Percentiles rank a stretch among this genome's conserved stretches.
Evolutionary conservation across 2,113 vertebrate species (phyloP).

Genomic region (Apteryx owenii): DNA sequence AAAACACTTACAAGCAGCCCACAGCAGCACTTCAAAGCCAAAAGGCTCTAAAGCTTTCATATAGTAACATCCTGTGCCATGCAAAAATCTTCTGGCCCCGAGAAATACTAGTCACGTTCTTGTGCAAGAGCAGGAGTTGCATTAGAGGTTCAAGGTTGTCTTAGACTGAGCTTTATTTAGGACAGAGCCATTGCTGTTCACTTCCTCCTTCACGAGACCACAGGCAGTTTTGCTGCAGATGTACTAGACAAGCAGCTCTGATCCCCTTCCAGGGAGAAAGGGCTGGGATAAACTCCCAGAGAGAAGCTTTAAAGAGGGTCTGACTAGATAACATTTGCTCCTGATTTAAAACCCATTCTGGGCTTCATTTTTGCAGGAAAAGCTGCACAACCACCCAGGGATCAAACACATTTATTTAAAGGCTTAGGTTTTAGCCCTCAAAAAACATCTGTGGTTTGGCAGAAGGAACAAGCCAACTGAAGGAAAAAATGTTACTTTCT

Average conservation of each 20-base stretch:
- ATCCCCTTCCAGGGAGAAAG: neutral
- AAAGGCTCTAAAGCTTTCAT: accelerated
- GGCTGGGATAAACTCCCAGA: neutral
- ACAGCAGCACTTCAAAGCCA: neutral
- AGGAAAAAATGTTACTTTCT: neutral
- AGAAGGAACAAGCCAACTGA: neutral
- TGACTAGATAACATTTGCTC: neutral
- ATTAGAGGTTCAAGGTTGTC: neutral
- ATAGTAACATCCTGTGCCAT: accelerated
- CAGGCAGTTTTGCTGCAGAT: neutral
- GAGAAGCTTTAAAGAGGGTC: neutral
- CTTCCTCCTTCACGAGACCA: accelerated
- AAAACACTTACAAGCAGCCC: accelerated
- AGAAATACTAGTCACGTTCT: neutral
- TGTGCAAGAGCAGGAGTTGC: neutral
- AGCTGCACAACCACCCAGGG: neutral
- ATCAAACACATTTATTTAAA: constrained; percentile 38
- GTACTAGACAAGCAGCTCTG: neutral
- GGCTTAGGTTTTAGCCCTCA: constrained; percentile 19
- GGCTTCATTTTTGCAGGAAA: neutral
- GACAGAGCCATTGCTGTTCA: accelerated
- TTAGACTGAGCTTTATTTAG: neutral
- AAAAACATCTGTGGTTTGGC: constrained; percentile 43
- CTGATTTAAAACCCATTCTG: neutral
- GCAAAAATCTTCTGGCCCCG: neutral